These are phyloP conservation scores for Tauraco hartlaubi DNA, from an alignment of 2,797 vertebrate species.

Conservation along the genomic window DNA sequence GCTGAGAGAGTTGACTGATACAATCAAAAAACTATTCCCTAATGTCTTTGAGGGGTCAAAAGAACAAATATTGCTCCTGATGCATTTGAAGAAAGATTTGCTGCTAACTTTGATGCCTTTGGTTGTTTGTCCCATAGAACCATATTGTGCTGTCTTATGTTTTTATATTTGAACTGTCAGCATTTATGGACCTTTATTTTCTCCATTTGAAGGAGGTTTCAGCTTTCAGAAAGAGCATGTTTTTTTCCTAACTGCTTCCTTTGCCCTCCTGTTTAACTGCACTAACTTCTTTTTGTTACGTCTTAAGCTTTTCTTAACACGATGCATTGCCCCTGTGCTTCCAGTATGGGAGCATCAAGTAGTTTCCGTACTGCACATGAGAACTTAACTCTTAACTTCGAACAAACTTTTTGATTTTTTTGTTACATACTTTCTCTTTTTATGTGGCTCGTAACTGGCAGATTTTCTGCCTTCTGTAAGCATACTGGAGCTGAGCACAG, in stretches of 20 bases:
- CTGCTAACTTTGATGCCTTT: not conserved
- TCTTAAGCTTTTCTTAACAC: not conserved
- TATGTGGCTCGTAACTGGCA: not conserved
- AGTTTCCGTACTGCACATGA: not conserved
- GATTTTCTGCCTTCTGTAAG: not conserved
- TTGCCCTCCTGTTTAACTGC: not conserved
- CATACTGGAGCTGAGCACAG: not conserved
- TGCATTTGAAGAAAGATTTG: not conserved
- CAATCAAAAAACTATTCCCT: not conserved
- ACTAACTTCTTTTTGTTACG: not conserved
- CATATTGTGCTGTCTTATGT: not conserved
- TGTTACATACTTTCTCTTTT: not conserved
- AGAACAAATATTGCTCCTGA: not conserved
- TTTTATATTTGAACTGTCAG: not conserved
- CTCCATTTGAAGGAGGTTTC: not conserved
- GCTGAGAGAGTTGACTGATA: not conserved
- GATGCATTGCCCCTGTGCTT: not conserved
- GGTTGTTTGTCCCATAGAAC: not conserved
- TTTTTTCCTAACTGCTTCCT: not conserved
- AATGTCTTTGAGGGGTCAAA: not conserved
- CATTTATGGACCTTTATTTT: not conserved
- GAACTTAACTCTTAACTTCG: not conserved
- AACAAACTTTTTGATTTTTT: not conserved
- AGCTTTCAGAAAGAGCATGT: not conserved
- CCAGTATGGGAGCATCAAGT: not conserved